Evolutionary conservation across 2,797 vertebrate genomes (phyloP), one percentile per base, ranked within the genome.

Genomic region (Acipenser ruthenus): DNA sequence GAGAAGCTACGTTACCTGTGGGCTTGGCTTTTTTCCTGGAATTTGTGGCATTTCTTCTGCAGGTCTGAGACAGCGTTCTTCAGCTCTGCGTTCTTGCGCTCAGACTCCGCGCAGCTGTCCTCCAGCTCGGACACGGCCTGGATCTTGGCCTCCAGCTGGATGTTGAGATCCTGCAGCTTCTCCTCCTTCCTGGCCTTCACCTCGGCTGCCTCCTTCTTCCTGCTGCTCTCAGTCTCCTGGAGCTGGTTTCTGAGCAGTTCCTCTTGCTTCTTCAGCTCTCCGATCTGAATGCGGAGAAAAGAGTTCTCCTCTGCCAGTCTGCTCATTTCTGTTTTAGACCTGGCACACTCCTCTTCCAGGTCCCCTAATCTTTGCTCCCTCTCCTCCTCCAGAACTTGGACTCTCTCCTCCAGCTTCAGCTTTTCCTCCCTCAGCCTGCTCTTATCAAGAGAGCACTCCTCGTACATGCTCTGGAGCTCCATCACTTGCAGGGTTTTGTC

Each of bases 181-280:
- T 79, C 75, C 2, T 76, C 53, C 53, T 55, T 47, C 60, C 37
- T 37, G 60, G 18, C 10, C 0, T 62, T 62, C 60, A 23, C 3
- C 10, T 62, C 77, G 0, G 61, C 7, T 1, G 65, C 50, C 6
- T 49, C 66, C 61, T 71, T 70, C 10, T 23, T 58, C 13, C 0
- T 56, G 60, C 5, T 47, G 65, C 51, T 49, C 12, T 75, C 50
- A 0, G 60, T 48, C 0, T 76, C 73, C 2, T 68, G 50, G 0
- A 69, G 71, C 10, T 65, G 0, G 0, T 50, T 67, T 12, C 67
- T 66, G 73, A 91, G 70, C 12, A 72, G 63, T 55, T 86, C 87
- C 8, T 85, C 79, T 65, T 81, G 86, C 11, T 74, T 82, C 74
- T 90, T 88, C 78, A 91, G 71, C 15, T 91, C 83, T 0, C 71